Evolutionary conservation across 1,140 invertebrate species (phyloP), one percentile per base, ranked within the genome.

Genomic region (Bicyclus anynana): DNA sequence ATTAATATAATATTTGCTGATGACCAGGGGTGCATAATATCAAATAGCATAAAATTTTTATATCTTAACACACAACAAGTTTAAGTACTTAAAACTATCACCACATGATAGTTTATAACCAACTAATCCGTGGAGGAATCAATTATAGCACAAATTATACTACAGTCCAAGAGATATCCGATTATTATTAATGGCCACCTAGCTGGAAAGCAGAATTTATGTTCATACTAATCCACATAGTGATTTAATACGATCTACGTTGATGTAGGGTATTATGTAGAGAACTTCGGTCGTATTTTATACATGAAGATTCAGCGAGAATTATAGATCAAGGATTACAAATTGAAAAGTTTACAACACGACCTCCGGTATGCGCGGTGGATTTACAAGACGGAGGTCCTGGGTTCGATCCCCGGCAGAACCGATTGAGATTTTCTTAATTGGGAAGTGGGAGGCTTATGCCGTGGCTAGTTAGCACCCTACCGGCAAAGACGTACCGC

Each of bases 121-220:
- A 12, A 12, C 10, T 44, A 20, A 44, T 20, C 40, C 40, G 18
- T 44, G 14, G 13, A 44, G 40, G 13, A 44, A 44, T 44, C 40
- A 44, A 44, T 44, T 44, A 44, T 3, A 18, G 20, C 9, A 10
- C 17, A 44, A 44, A 44, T 44, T 44, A 44, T 44, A 14, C 14
- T 44, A 44, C 20, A 14, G 40, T 20, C 16, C 40, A 44, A 20
- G 40, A 44, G 40, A 44, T 44, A 20, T 5, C 40, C 40, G 40
- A 44, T 20, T 44, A 44, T 44, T 44, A 44, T 44, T 44, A 44
- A 44, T 44, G 40, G 18, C 40, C 40, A 44, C 18, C 40, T 20
- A 17, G 17, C 5, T 44, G 6, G 16, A 20, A 44, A 44, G 40
- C 40, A 20, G 40, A 44, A 44, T 44, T 44, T 44, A 44, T 44